phyloP scores from a whole-genome alignment of 2,888 invertebrate genomes.

The Agrenia bidenticulata region DNA sequence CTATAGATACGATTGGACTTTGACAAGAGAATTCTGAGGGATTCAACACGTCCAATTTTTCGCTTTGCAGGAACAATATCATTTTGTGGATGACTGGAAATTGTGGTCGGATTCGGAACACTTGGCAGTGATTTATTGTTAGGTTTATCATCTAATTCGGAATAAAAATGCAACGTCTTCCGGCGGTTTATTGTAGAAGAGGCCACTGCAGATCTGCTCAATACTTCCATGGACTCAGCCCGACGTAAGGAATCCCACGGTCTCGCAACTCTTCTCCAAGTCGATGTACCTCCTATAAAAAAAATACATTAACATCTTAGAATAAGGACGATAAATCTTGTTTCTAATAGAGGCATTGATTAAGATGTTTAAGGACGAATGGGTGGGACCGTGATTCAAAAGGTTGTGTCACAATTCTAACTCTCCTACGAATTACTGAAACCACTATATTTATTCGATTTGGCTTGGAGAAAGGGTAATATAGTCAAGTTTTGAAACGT shows the following conservation, averaged over 20 bases:
- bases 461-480: too few relatives aligned
- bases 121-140: neutral
- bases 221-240: constrained; percentile 62
- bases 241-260: constrained; percentile 65
- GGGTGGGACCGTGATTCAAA: too few relatives aligned
- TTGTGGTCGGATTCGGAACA: neutral
- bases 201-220: constrained; percentile 44
- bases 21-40: constrained; percentile 60
- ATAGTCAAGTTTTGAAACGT: too few relatives aligned
- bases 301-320: neutral
- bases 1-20: constrained; percentile 54
- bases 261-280: constrained; percentile 63
- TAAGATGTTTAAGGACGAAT: too few relatives aligned
- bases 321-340: neutral
- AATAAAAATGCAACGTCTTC: constrained; percentile 47
- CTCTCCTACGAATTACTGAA: too few relatives aligned
- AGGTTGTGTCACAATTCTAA: too few relatives aligned
- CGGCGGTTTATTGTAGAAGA: constrained; percentile 25
- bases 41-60: constrained; percentile 61
- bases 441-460: too few relatives aligned
- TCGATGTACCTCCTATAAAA: constrained; percentile 57
- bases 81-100: neutral
- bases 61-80: constrained; percentile 15
- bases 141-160: constrained; percentile 3
- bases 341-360: too few relatives aligned